Evolutionary conservation across 2,888 invertebrate species (phyloP), one percentile per base, ranked within the genome.

Genomic region (Epistrophe grossulariae): DNA sequence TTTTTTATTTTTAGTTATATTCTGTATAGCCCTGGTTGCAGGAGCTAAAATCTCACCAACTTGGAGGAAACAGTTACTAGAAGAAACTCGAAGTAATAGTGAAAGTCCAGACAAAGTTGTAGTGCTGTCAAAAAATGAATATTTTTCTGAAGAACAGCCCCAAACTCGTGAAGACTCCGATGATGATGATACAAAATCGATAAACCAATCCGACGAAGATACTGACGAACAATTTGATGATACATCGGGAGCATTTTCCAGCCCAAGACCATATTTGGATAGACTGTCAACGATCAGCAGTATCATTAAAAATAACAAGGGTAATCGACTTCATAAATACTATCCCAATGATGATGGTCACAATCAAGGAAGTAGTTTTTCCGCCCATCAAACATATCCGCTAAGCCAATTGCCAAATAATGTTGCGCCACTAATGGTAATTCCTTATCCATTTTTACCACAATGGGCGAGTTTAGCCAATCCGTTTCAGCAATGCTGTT

Each of bases 221-320:
- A 40, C 28, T 7, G 83, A 79, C 11, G 85, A 82, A 1, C 82
- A 74, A 4, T 87, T 83, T 40, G 87, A 87, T 6, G 79, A 83
- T 15, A 60, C 74, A 7, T 24, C 71, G 6, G 79, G 57, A 17
- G 43, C 83, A 1, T 87, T 74, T 17, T 87, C 87, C 2, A 87
- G 87, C 71, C 87, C 87, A 17, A 76, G 87, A 6, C 87, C 87
- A 7, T 87, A 64, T 48, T 68, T 72, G 31, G 87, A 83, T 19
- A 87, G 79, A 35, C 11, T 76, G 6, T 79, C 78, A 15, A 10
- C 79, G 10, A 78, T 64, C 31, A 64, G 45, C 55, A 82, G 48
- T 59, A 71, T 71, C 1, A 79, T 71, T 19, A 74, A 38, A 11
- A 52, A 43, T 24, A 78, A 50, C 15, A 79, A 45, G 9, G 50